phyloP scores from a whole-genome alignment of 2,797 vertebrate species.

The Notoglanidium macrostoma region DNA sequence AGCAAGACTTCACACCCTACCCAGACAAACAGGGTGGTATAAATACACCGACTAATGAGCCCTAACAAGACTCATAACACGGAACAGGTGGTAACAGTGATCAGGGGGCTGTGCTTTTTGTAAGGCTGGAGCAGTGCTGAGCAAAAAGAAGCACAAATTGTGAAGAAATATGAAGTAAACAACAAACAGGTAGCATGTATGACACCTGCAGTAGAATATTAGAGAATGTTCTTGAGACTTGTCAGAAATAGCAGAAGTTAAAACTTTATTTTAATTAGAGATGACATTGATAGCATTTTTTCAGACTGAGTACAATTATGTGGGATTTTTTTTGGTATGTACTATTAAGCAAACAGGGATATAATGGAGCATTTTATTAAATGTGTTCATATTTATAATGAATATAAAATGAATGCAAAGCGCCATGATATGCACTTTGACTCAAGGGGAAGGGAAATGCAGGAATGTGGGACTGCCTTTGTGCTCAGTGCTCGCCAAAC shows the following conservation, averaged over 20 bases:
- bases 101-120: background rate
- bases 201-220: background rate
- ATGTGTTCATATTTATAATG: background rate
- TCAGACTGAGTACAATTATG: background rate
- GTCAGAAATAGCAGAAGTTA: background rate
- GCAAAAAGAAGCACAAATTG: constrained; percentile 5
- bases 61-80: constrained; percentile 21
- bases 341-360: too few species aligned
- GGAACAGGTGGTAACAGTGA: constrained; percentile 12
- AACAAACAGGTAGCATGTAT: background rate
- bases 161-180: background rate
- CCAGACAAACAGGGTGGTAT: constrained; percentile 13
- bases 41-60: constrained; percentile 13
- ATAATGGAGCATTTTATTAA: background rate
- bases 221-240: background rate
- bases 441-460: background rate
- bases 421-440: background rate
- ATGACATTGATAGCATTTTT: background rate
- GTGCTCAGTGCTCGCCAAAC: background rate
- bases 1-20: background rate
- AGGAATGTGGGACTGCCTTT: background rate
- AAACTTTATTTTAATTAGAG: background rate
- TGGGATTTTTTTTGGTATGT: background rate
- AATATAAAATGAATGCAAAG: background rate
- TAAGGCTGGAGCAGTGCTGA: background rate